These are phyloP conservation scores for Crossaster papposus DNA, from an alignment of 53 echinoderm and acorn worm species.

Conservation along the genomic window DNA sequence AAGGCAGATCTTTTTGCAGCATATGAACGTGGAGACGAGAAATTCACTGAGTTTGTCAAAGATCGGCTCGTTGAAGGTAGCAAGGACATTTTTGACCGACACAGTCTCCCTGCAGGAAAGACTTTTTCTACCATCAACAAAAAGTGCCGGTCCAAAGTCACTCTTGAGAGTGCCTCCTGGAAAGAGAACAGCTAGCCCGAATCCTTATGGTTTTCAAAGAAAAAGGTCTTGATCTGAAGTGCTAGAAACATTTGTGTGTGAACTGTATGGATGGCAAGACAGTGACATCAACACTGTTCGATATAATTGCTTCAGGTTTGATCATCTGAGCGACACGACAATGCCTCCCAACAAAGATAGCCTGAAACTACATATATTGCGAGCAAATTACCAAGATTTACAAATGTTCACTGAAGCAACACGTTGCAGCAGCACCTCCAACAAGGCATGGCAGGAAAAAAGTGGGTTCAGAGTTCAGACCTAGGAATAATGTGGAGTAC, in stretches of 20 bases:
- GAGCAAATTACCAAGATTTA: no score
- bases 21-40: conserved; percentile 45
- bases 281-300: no score
- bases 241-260: no score
- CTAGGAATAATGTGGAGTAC: conserved; percentile 25
- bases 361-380: no score
- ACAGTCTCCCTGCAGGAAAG: conserved; percentile 61
- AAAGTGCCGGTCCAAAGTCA: conserved; percentile 43
- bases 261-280: no score
- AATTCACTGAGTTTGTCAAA: conserved; percentile 41
- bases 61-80: conserved; percentile 45
- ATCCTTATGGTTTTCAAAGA: conserved; percentile 58
- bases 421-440: conserved; percentile 15
- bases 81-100: conserved; percentile 55
- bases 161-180: conserved; percentile 49
- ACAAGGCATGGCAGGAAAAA: no score
- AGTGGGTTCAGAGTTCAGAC: not conserved
- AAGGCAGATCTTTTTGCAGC: conserved; percentile 41
- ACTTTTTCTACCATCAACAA: conserved; percentile 59
- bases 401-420: no score
- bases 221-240: conserved; percentile 51
- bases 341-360: no score
- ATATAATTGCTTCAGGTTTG: no score
- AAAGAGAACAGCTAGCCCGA: conserved; percentile 63
- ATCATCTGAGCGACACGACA: no score